Percentiles rank a stretch among this genome's conserved stretches.
Evolutionary conservation across 2,888 invertebrate genomes (phyloP).

Genomic region (Creontiades dilutus): DNA sequence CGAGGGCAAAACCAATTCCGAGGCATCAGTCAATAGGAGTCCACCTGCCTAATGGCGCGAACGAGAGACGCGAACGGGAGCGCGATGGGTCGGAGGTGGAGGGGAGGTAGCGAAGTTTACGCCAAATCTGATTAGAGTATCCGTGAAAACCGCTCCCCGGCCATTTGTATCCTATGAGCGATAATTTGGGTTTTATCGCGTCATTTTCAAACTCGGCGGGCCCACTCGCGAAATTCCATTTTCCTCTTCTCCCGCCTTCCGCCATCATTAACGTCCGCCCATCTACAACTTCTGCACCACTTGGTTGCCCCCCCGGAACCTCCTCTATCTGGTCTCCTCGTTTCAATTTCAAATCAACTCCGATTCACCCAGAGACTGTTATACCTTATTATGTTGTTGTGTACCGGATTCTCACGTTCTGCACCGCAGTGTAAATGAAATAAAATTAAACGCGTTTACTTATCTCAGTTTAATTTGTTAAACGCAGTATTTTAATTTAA

Average conservation of each 20-base stretch:
- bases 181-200: conserved; percentile 58
- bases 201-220: conserved; percentile 46
- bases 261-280: background rate
- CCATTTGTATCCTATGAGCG: conserved; percentile 13
- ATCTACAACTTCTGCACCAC: conserved; percentile 13
- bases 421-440: no score
- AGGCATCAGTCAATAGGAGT: background rate
- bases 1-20: background rate
- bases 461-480: no score
- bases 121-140: conserved; percentile 24
- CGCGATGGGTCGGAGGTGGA: background rate
- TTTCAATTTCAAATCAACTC: background rate
- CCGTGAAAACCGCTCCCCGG: conserved; percentile 51
- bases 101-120: conserved; percentile 9
- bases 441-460: no score
- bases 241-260: background rate
- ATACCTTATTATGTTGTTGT: no score
- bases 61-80: background rate
- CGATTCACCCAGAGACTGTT: background rate
- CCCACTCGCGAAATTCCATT: conserved; percentile 21
- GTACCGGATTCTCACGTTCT: no score
- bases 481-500: no score
- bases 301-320: background rate
- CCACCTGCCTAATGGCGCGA: background rate
- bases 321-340: background rate